A percentile compares a stretch with the other conserved stretches of the same genome.
These are phyloP conservation scores for Phoenoteleia sp. DNA, from an alignment of 2,888 invertebrate genomes.

Conservation along the genomic window DNA sequence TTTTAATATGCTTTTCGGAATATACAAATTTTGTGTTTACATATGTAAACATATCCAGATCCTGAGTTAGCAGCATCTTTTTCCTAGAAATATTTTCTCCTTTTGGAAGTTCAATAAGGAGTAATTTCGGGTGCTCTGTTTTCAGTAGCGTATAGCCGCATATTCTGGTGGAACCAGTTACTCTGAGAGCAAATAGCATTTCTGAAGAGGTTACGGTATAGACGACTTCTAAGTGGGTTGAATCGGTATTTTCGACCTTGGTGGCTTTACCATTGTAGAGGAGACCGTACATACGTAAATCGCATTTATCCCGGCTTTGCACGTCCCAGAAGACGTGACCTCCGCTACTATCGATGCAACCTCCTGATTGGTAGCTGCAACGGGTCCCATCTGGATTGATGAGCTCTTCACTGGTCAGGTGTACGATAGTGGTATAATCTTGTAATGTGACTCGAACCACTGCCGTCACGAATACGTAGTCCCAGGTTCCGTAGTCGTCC, in stretches of 20 bases:
- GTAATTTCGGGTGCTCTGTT: conserved; percentile 66
- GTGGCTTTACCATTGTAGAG: conserved; percentile 67
- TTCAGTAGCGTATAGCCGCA: conserved; percentile 32
- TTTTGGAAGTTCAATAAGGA: conserved; percentile 33
- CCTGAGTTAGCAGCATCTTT: neutral
- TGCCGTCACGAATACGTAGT: neutral
- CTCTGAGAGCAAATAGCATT: conserved; percentile 66
- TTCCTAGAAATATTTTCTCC: neutral
- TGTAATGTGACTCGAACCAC: too few relatives aligned
- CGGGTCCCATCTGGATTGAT: conserved; percentile 8
- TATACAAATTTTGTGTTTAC: conserved; percentile 78
- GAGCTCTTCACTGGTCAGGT: too few relatives aligned
- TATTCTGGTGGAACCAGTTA: neutral
- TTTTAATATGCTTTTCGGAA: conserved; percentile 74
- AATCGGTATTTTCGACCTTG: neutral
- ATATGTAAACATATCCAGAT: conserved; percentile 74
- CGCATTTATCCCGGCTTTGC: conserved; percentile 39
- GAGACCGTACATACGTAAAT: conserved; percentile 60
- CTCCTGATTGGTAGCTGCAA: conserved; percentile 34
- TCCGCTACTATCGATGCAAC: neutral
- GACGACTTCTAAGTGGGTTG: conserved; percentile 4
- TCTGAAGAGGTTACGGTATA: conserved; percentile 50
- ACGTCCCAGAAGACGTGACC: conserved; percentile 22
- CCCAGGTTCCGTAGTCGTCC: too few relatives aligned
- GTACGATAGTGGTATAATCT: too few relatives aligned